These are phyloP conservation scores for Pocillopora grandis DNA, from an alignment of 92 coral and sea anemone genomes.

Conservation along the genomic window DNA sequence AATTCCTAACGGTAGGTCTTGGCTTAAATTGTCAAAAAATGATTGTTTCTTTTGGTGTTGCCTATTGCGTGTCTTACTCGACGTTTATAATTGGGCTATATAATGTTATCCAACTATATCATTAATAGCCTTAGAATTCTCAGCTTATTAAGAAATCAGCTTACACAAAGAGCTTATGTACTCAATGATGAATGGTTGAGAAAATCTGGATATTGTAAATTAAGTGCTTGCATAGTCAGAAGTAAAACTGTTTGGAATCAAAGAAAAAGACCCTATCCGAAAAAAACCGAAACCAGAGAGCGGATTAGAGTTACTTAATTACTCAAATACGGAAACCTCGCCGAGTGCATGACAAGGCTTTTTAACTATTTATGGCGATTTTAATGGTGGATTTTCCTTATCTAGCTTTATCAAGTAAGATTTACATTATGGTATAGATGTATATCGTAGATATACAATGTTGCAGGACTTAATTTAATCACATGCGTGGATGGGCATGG, in stretches of 20 bases:
- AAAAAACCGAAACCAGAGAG: background rate
- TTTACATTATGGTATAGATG: constrained; percentile 4
- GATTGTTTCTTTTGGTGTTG: constrained; percentile 3
- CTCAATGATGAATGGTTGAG: background rate
- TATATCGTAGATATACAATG: background rate
- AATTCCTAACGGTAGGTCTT: constrained; percentile 10
- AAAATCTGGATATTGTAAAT: background rate
- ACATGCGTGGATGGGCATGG: background rate
- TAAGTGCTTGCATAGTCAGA: background rate
- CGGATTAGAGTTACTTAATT: constrained; percentile 8
- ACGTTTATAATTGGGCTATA: background rate
- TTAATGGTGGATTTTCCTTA: background rate
- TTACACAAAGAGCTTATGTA: background rate
- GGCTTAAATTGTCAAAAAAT: background rate
- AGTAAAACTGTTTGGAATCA: constrained; percentile 14
- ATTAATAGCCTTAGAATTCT: constrained; percentile 19
- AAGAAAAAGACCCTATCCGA: background rate
- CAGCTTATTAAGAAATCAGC: constrained; percentile 20
- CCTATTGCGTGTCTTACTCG: constrained; percentile 15
- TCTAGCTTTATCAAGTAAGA: constrained; percentile 24
- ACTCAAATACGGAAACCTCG: constrained; percentile 15
- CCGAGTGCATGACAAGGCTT: constrained; percentile 8
- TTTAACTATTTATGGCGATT: background rate
- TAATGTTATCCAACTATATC: background rate
- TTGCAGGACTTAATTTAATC: background rate